phyloP scores from a whole-genome alignment of 2,797 vertebrate genomes.

The Pteropus rufus region DNA sequence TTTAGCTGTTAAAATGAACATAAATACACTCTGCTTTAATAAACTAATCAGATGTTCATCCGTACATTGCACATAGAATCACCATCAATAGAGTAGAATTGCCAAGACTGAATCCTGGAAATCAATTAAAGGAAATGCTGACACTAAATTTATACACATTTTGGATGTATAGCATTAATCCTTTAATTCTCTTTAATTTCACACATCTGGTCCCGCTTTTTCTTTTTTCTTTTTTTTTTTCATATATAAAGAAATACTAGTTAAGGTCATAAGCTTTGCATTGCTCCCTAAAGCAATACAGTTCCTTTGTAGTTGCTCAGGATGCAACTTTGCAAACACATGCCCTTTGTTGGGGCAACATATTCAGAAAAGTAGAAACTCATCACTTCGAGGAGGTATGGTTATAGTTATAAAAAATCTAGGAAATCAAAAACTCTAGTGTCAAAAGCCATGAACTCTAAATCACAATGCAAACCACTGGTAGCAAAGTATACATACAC shows the following conservation, averaged over 20 bases:
- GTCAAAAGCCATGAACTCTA: background rate
- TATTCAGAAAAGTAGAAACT: background rate
- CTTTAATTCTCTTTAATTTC: conserved; percentile 34
- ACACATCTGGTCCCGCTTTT: background rate
- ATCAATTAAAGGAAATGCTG: conserved; percentile 18
- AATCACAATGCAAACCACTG: background rate
- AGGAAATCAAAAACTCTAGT: background rate
- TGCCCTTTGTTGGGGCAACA: background rate
- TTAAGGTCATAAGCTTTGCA: background rate
- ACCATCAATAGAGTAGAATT: background rate
- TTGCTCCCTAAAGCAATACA: background rate
- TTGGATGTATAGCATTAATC: conserved; percentile 17
- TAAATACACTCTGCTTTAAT: background rate
- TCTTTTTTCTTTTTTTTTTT: background rate
- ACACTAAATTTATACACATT: conserved; percentile 29
- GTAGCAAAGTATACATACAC: background rate
- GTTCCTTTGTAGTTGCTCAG: background rate
- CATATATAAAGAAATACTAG: background rate
- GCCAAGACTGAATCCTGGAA: background rate
- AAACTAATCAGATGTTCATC: background rate
- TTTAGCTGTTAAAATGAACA: background rate
- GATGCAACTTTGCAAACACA: background rate
- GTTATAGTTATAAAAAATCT: background rate
- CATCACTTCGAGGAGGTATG: background rate
- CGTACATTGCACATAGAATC: background rate